Conservation (phyloP, 2,797 vertebrate genomes). For the Mormyrops boulengeri region DNA sequence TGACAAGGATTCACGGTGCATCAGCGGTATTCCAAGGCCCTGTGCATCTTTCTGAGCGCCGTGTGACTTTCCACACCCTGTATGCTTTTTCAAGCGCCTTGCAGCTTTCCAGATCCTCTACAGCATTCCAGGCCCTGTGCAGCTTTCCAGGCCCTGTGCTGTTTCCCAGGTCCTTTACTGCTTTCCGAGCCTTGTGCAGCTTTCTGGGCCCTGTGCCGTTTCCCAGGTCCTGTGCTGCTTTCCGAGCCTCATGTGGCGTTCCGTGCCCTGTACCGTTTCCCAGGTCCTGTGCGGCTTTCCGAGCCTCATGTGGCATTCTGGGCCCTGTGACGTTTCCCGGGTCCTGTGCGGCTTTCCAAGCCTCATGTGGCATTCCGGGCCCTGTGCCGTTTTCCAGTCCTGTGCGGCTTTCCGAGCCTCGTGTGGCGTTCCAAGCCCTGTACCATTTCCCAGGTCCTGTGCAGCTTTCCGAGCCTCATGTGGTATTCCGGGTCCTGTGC, state of each 20-base stretch:
- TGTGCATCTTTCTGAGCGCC: not conserved
- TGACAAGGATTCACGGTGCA: not conserved
- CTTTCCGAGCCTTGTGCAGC: not conserved
- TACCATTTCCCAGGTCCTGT: not conserved
- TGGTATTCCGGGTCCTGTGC: not conserved
- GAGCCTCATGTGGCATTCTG: not conserved
- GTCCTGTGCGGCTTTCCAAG: too few species aligned
- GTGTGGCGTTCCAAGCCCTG: too few species aligned
- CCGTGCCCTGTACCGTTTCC: too few species aligned
- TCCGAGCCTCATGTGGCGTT: too few species aligned
- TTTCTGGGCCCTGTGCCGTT: not conserved
- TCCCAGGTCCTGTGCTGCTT: too few species aligned
- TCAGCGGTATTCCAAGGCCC: not conserved
- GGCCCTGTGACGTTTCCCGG: too few species aligned
- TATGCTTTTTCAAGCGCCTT: not conserved
- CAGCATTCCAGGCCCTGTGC: not conserved
- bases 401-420: too few species aligned
- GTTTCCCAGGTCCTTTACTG: too few species aligned
- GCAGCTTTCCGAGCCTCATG: not conserved
- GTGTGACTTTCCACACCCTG: not conserved
- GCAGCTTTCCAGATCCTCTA: not conserved
- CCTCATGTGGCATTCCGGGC: not conserved
- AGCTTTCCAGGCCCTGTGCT: not conserved
- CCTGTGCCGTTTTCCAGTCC: not conserved
- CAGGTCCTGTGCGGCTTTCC: not conserved